phyloP scores from a whole-genome alignment of 2,113 vertebrate species.

The Vanacampus margaritifer region DNA sequence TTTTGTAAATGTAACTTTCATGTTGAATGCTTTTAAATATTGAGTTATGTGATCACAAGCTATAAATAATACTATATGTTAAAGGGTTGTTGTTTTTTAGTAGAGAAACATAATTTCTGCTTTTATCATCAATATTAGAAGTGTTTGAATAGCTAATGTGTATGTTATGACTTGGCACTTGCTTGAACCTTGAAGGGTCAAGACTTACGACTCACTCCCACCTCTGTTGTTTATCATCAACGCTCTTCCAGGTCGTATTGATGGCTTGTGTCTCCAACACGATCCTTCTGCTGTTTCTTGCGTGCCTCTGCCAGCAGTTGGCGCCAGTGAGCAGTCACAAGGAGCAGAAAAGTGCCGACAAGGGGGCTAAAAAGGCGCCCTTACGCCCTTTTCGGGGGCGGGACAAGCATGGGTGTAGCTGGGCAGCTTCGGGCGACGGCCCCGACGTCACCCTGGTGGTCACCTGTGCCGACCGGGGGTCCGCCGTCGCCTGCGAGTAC shows the following conservation, averaged over 20 bases:
- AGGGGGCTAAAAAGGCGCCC: neutral
- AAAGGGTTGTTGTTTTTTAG: too few relatives aligned
- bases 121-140: too few relatives aligned
- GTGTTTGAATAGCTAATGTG: too few relatives aligned
- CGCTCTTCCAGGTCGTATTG: slow-evolving; percentile 12
- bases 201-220: too few relatives aligned
- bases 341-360: slow-evolving; percentile 11
- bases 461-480: slow-evolving; percentile 61
- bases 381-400: slow-evolving; percentile 63
- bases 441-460: slow-evolving; percentile 55
- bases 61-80: too few relatives aligned
- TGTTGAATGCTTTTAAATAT: too few relatives aligned
- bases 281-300: slow-evolving; percentile 69
- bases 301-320: slow-evolving; percentile 69
- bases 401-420: slow-evolving; percentile 78
- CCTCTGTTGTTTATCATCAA: neutral
- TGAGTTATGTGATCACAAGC: too few relatives aligned
- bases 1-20: too few relatives aligned
- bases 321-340: slow-evolving; percentile 60
- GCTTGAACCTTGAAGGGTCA: too few relatives aligned
- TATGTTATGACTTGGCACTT: too few relatives aligned
- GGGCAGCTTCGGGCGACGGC: slow-evolving; percentile 60
- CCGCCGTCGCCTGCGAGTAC: slow-evolving; percentile 76
- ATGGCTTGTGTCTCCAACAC: slow-evolving; percentile 70
- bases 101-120: too few relatives aligned